Evolutionary conservation across 2,888 invertebrate genomes (phyloP).

Genomic region (Beris morrisii): DNA sequence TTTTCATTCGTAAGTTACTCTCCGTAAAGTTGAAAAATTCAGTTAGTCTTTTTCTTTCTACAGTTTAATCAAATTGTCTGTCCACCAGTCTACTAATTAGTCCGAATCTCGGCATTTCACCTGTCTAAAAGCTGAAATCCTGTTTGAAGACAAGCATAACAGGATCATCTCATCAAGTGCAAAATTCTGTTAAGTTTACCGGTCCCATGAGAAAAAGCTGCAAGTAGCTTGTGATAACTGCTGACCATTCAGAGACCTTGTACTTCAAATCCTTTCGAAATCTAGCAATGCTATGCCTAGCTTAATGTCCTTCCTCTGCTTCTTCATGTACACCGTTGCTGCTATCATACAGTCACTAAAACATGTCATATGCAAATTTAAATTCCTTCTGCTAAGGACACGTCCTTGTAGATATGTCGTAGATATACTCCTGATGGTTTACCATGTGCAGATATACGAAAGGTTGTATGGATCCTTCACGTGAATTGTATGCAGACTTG

Average conservation of each 20-base stretch:
- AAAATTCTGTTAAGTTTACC: conserved; percentile 31
- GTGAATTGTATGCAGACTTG: background rate
- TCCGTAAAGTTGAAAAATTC: conserved; percentile 6
- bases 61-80: conserved; percentile 33
- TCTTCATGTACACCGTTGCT: background rate
- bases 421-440: background rate
- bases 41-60: conserved; percentile 10
- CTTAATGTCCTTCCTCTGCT: conserved; percentile 13
- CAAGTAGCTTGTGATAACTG: conserved; percentile 12
- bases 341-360: background rate
- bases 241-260: conserved; percentile 21
- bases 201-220: conserved; percentile 33
- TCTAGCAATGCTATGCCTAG: conserved; percentile 13
- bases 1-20: too few relatives aligned
- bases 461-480: background rate
- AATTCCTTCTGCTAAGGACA: conserved; percentile 22
- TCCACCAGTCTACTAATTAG: conserved; percentile 38
- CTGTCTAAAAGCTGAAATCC: conserved; percentile 28
- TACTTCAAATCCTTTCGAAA: background rate
- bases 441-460: background rate
- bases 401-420: background rate
- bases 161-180: conserved; percentile 35
- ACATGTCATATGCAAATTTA: conserved; percentile 17
- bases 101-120: conserved; percentile 31
- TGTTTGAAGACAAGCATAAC: conserved; percentile 35